A percentile compares a stretch with the other conserved stretches of the same genome.
These are phyloP conservation scores for Trachurus trachurus DNA, from an alignment of 2,797 vertebrate genomes.

Conservation along the genomic window DNA sequence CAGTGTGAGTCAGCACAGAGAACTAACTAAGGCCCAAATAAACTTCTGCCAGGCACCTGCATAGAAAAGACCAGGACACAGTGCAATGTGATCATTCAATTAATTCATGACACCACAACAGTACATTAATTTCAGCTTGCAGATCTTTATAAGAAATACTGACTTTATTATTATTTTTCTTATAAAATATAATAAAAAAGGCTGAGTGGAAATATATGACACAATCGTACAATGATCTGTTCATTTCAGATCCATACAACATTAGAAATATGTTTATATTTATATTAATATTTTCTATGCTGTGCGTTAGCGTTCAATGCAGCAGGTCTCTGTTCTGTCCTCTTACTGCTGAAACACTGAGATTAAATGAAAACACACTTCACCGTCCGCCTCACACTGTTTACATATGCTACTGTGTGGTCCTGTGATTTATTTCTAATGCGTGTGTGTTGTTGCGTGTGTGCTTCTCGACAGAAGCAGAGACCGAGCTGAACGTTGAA, in stretches of 20 bases:
- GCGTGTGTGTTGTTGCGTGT: neutral
- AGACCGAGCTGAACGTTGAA: conserved; percentile 93
- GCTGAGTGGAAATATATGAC: neutral
- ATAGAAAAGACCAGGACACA: neutral
- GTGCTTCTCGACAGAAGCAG: conserved; percentile 66
- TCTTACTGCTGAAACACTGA: conserved; percentile 17
- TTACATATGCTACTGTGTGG: neutral
- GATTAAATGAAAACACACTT: conserved; percentile 10
- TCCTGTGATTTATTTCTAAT: neutral
- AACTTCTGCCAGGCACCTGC: conserved; percentile 35
- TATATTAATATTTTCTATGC: neutral
- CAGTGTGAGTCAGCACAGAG: conserved; percentile 38
- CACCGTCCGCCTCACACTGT: conserved; percentile 4
- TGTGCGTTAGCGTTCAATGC: neutral
- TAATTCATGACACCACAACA: neutral
- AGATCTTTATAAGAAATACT: neutral
- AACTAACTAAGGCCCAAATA: conserved; percentile 23
- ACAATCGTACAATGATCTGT: neutral
- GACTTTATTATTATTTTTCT: neutral
- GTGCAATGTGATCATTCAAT: neutral
- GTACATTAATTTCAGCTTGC: neutral
- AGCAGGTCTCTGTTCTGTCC: conserved; percentile 5
- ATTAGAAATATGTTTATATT: neutral
- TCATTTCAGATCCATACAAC: neutral
- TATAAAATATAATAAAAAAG: neutral